Percentiles rank a stretch among this genome's conserved stretches.
These are phyloP conservation scores for Raja brachyura DNA, from an alignment of 2,113 vertebrate genomes.

Conservation along the genomic window DNA sequence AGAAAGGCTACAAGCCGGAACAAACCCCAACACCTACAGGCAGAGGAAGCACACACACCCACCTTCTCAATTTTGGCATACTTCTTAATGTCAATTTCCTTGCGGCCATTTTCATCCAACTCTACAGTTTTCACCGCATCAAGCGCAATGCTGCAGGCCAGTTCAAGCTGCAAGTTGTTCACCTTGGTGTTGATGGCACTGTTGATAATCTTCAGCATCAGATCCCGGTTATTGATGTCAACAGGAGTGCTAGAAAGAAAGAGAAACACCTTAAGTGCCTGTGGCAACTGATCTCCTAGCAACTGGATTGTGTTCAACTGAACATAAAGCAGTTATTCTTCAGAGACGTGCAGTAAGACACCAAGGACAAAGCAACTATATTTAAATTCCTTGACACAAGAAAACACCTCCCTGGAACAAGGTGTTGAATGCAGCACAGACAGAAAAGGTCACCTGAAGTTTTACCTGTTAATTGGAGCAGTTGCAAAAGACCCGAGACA, in stretches of 20 bases:
- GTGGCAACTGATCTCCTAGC: not conserved
- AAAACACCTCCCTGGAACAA: too few species aligned
- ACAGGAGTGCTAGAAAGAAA: slow-evolving; percentile 65
- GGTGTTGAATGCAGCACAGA: not conserved
- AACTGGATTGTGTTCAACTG: too few species aligned
- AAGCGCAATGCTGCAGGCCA: slow-evolving; percentile 75
- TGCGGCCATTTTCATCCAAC: slow-evolving; percentile 80
- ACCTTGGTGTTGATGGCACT: slow-evolving; percentile 82
- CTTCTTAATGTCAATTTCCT: slow-evolving; percentile 95
- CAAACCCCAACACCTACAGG: not conserved
- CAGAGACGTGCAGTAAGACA: too few species aligned
- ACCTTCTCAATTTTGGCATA: slow-evolving; percentile 95
- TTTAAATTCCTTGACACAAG: not conserved
- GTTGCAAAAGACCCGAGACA: not conserved
- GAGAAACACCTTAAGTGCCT: fast-evolving
- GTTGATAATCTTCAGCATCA: slow-evolving; percentile 88
- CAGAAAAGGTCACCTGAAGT: not conserved
- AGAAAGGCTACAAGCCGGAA: not conserved
- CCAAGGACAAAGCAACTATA: not conserved
- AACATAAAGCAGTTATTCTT: too few species aligned
- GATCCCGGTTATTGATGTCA: slow-evolving; percentile 70
- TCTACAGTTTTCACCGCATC: slow-evolving; percentile 85
- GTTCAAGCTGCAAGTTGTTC: slow-evolving; percentile 66
- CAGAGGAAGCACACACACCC: not conserved
- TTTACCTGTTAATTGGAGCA: not conserved